Evolutionary conservation across 2,797 vertebrate genomes (phyloP).

Genomic region (Spea hammondii): DNA sequence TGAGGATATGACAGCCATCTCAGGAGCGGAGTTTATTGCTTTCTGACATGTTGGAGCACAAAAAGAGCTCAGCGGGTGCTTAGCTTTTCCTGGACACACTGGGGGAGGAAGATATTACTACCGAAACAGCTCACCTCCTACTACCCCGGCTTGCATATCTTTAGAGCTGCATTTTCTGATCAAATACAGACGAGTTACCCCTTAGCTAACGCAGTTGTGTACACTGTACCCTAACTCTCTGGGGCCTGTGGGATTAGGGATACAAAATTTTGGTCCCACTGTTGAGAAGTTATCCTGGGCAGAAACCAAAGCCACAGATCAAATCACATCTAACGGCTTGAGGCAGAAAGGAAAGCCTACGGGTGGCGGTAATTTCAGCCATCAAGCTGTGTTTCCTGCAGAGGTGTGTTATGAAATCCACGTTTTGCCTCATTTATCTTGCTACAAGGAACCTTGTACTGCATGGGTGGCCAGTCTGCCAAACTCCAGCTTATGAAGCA

Average conservation of each 20-base stretch:
- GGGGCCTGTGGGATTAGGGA: no score
- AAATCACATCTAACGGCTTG: no score
- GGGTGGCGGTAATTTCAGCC: no score
- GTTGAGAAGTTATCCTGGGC: no score
- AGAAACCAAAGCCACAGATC: no score
- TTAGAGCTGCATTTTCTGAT: background rate
- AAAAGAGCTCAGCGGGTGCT: background rate
- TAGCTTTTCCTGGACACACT: conserved; percentile 12
- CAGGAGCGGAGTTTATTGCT: conserved; percentile 58
- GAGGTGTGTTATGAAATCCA: background rate
- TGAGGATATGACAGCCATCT: conserved; percentile 60
- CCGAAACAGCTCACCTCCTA: background rate
- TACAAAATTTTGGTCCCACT: no score
- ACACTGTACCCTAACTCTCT: no score
- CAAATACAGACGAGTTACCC: background rate
- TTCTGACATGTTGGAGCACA: conserved; percentile 31
- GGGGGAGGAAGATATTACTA: background rate
- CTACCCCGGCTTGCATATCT: background rate
- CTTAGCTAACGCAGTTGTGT: background rate
- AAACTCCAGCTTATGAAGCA: background rate
- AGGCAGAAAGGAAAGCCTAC: no score
- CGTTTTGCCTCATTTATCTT: background rate
- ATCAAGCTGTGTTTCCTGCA: background rate
- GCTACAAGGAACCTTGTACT: background rate
- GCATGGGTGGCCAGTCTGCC: background rate